phyloP scores from a whole-genome alignment of 2,113 vertebrate species.

The Prietella phreatophila region DNA sequence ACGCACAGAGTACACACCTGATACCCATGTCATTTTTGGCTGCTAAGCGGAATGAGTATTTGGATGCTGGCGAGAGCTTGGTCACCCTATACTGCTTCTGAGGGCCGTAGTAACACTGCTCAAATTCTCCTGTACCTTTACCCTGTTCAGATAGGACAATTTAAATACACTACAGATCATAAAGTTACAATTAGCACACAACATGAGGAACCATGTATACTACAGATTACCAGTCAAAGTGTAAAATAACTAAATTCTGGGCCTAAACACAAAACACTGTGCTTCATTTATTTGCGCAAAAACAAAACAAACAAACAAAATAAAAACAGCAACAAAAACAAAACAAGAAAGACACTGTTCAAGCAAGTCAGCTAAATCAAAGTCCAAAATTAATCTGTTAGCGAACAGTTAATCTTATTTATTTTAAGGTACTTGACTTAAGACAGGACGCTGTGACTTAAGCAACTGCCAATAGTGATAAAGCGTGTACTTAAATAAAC shows the following conservation, averaged over 20 bases:
- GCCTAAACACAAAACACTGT: not conserved
- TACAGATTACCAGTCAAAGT: not conserved
- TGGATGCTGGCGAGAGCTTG: constrained; percentile 90
- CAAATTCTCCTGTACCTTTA: constrained; percentile 84
- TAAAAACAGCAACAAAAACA: too few relatives aligned
- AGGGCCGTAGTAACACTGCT: constrained; percentile 89
- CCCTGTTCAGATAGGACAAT: constrained; percentile 73
- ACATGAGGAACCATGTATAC: not conserved
- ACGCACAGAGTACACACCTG: constrained; percentile 74
- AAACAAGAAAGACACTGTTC: not conserved
- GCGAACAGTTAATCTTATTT: not conserved
- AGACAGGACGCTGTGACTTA: not conserved
- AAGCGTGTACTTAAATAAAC: not conserved
- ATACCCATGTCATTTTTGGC: constrained; percentile 94
- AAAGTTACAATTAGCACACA: not conserved
- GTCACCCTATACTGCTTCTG: constrained; percentile 94
- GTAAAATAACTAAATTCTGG: not conserved
- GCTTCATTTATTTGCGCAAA: not conserved
- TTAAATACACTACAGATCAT: constrained; percentile 52
- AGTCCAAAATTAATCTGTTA: not conserved
- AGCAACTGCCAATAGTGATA: not conserved
- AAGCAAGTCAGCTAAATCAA: not conserved
- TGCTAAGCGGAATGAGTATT: constrained; percentile 92
- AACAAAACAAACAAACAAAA: not conserved
- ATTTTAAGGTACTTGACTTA: not conserved